Evolutionary conservation across 1,140 invertebrate genomes (phyloP), one percentile per base, ranked within the genome.

Genomic region (Physella acuta): DNA sequence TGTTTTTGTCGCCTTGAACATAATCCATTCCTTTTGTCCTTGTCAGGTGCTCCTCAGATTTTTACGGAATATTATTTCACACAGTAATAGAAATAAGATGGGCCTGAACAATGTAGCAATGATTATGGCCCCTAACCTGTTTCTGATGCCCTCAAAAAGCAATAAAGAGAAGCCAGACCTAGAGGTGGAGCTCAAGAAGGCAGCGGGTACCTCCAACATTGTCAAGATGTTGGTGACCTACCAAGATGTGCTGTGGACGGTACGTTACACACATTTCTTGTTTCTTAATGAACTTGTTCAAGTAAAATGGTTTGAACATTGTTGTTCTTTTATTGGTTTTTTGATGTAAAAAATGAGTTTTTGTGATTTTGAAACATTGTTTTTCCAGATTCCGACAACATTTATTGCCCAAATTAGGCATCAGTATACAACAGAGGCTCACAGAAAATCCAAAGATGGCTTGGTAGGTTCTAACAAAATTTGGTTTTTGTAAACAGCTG

Each of bases 121-220:
- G 90, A 95, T 97, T 72, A 91, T 94, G 66, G 94, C 94, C 16
- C 94, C 94, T 37, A 94, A 94, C 58, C 88, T 97, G 37, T 95
- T 96, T 81, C 91, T 93, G 56, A 92, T 92, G 2, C 79, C 78
- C 14, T 65, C 77, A 26, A 75, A 72, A 56, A 67, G 59, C 14
- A 58, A 63, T 68, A 81, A 79, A 71, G 49, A 63, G 4, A 82
- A 79, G 62, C 75, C 34, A 14, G 75, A 74, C 58, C 69, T 78
- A 31, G 75, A 79, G 44, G 28, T 79, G 2, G 91, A 95, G 85
- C 87, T 94, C 3, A 91, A 89, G 58, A 90, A 93, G 82, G 93
- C 93, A 1, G 92, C 92, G 2, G 88, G 91, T 73, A 93, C 92
- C 67, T 93, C 92, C 79, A 89, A 90, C 78, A 88, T 94, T 31